phyloP scores from a whole-genome alignment of 2,113 vertebrate genomes.

The Epinephelus fuscoguttatus region DNA sequence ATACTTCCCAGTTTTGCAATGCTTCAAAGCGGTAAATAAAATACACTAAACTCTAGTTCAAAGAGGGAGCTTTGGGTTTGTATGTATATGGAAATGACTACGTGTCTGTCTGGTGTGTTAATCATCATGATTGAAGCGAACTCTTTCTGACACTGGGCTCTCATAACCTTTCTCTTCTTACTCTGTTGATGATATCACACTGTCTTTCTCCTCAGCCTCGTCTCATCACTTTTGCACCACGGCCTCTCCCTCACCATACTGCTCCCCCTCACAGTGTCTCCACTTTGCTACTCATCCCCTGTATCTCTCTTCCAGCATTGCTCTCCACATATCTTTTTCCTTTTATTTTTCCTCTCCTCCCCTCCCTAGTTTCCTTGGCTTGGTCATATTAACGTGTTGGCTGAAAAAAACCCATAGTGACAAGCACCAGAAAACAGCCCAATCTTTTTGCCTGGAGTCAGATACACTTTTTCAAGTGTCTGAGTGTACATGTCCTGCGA shows the following conservation, averaged over 20 bases:
- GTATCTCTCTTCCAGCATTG: slow-evolving; percentile 28
- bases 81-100: neutral
- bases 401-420: slow-evolving; percentile 37
- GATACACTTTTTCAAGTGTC: slow-evolving; percentile 50
- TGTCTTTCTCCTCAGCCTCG: slow-evolving; percentile 24
- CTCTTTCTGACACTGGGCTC: slow-evolving; percentile 20
- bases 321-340: slow-evolving; percentile 22
- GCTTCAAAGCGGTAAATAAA: slow-evolving; percentile 35
- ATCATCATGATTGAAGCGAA: slow-evolving; percentile 33
- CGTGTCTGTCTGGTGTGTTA: slow-evolving; percentile 18
- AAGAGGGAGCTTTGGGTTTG: neutral
- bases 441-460: slow-evolving; percentile 59
- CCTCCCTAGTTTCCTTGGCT: slow-evolving; percentile 11
- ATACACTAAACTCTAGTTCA: slow-evolving; percentile 10
- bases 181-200: slow-evolving; percentile 13
- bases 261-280: slow-evolving; percentile 30
- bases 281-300: slow-evolving; percentile 36
- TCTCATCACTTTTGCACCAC: slow-evolving; percentile 18
- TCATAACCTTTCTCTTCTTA: slow-evolving; percentile 31
- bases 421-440: slow-evolving; percentile 64
- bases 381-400: slow-evolving; percentile 60
- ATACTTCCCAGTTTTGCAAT: neutral
- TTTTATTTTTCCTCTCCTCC: neutral
- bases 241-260: slow-evolving; percentile 19
- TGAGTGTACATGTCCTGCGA: slow-evolving; percentile 58